These are phyloP conservation scores for Diarsia dahlii DNA, from an alignment of 2,888 invertebrate genomes.

Conservation along the genomic window DNA sequence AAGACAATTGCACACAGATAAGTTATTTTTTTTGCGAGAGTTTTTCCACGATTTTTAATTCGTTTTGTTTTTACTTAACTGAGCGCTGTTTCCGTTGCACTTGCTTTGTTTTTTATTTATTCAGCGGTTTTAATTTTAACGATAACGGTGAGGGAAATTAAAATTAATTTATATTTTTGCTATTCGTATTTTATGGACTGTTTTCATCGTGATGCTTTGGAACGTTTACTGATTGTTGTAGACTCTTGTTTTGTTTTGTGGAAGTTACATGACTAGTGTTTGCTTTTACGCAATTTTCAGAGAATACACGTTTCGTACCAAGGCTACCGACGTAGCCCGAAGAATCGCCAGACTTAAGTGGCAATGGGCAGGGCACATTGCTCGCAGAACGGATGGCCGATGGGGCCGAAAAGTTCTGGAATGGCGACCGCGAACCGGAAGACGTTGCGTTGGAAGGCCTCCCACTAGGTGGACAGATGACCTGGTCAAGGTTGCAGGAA, in stretches of 20 bases:
- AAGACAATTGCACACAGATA: slow-evolving; percentile 74
- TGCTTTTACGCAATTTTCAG: not conserved
- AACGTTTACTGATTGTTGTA: not conserved
- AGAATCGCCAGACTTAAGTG: too few relatives aligned
- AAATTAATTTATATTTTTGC: slow-evolving; percentile 38
- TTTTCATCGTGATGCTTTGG: slow-evolving; percentile 23
- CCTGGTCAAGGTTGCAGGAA: too few relatives aligned
- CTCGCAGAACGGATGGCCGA: too few relatives aligned
- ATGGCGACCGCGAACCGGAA: too few relatives aligned
- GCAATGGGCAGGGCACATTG: too few relatives aligned
- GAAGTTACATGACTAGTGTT: not conserved
- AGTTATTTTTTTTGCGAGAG: slow-evolving; percentile 63
- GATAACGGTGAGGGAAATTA: slow-evolving; percentile 19
- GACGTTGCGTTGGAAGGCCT: too few relatives aligned
- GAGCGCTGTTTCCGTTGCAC: slow-evolving; percentile 71
- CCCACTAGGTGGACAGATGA: too few relatives aligned
- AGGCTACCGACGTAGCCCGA: too few relatives aligned
- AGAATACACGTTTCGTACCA: too few relatives aligned
- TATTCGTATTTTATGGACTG: slow-evolving; percentile 17
- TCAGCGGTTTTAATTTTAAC: slow-evolving; percentile 48
- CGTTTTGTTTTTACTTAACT: slow-evolving; percentile 66
- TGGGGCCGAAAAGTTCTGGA: too few relatives aligned
- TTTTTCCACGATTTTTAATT: slow-evolving; percentile 69
- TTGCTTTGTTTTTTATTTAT: slow-evolving; percentile 55
- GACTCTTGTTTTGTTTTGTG: not conserved